Percentiles rank a stretch among this genome's conserved stretches.
Conservation (phyloP, 2,113 vertebrate genomes). For the Plecotus auritus region DNA sequence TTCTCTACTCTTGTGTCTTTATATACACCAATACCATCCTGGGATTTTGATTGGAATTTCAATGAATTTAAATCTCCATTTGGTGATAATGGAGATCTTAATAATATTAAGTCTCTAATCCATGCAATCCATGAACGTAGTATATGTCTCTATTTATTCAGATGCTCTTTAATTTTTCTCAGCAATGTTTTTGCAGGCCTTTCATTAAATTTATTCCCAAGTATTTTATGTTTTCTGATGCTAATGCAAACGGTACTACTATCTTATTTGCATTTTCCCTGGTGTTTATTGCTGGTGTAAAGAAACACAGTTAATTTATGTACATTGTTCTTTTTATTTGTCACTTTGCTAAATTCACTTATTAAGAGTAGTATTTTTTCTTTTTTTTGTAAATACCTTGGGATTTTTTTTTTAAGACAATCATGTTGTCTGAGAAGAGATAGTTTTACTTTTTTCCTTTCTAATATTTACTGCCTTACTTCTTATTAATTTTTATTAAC, state of each 20-base stretch:
- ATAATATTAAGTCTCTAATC: not conserved
- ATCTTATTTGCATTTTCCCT: constrained; percentile 5
- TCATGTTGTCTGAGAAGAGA: not conserved
- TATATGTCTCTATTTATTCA: not conserved
- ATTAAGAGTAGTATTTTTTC: not conserved
- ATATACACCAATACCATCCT: not conserved
- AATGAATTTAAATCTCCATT: not conserved
- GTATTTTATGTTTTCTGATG: not conserved
- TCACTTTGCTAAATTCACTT: not conserved
- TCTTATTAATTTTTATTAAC: not conserved
- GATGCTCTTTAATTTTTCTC: not conserved
- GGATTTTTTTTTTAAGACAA: not conserved
- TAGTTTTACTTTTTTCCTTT: not conserved
- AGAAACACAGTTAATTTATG: not conserved
- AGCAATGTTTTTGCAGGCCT: not conserved
- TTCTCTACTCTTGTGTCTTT: not conserved
- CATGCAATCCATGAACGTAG: not conserved
- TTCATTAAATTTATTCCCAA: constrained; percentile 23
- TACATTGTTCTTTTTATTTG: not conserved
- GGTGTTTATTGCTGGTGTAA: not conserved
- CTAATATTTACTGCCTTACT: not conserved
- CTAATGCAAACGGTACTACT: constrained; percentile 6
- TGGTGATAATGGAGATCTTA: not conserved
- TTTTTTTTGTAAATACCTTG: not conserved
- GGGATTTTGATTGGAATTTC: not conserved